Conservation (phyloP, 2,797 vertebrate species). For the Lepus oiostolus region DNA sequence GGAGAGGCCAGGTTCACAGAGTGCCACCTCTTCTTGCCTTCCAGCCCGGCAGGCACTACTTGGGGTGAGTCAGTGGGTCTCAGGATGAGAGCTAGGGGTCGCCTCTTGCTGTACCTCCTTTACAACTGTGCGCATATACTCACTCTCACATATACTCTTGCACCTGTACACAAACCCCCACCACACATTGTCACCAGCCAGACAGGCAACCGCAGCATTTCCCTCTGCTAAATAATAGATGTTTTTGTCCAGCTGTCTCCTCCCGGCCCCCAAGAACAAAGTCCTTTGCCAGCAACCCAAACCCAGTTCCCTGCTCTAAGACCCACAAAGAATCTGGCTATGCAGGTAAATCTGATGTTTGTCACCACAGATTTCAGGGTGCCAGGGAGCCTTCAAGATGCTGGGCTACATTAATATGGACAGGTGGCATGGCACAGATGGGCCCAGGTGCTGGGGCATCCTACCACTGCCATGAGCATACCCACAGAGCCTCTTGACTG, state of each 20-base stretch:
- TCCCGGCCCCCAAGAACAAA: background rate
- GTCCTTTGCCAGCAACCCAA: background rate
- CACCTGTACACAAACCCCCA: background rate
- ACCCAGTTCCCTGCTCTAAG: background rate
- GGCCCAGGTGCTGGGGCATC: background rate
- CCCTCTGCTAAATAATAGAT: background rate
- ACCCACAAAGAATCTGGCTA: background rate
- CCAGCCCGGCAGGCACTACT: background rate
- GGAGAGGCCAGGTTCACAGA: background rate
- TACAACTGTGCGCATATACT: background rate
- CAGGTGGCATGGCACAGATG: background rate
- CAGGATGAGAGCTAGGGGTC: background rate
- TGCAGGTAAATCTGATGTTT: background rate
- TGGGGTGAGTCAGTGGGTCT: background rate
- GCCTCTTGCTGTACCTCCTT: background rate
- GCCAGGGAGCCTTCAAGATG: background rate
- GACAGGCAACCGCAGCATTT: background rate
- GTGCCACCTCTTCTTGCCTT: background rate
- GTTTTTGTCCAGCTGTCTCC: background rate
- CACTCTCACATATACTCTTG: background rate
- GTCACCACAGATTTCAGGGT: background rate
- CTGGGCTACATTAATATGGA: background rate
- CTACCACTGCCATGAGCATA: background rate
- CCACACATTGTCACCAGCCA: background rate
- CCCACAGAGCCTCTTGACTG: background rate